Conservation (phyloP, 2,797 vertebrate genomes). For the Cyprinella venusta region DNA sequence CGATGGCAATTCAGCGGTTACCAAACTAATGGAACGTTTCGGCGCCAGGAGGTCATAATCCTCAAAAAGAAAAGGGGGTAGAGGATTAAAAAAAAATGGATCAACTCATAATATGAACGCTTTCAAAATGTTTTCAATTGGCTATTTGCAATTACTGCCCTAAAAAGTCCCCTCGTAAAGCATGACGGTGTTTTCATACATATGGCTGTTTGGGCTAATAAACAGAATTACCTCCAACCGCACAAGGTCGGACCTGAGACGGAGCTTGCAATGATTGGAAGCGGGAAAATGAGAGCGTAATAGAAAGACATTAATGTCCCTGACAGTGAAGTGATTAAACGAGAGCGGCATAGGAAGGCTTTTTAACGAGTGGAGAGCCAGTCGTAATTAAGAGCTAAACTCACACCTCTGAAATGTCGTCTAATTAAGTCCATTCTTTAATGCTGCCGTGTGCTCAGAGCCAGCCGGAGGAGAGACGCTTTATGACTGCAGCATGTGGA, state of each 20-base stretch:
- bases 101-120: constrained; percentile 36
- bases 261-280: constrained; percentile 44
- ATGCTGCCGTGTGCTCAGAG: constrained; percentile 48
- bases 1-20: constrained; percentile 28
- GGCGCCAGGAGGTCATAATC: constrained; percentile 38
- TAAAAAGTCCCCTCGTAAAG: constrained; percentile 47
- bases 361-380: constrained; percentile 61
- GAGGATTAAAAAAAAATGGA: constrained; percentile 10
- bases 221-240: constrained; percentile 42
- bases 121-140: constrained; percentile 42
- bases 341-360: constrained; percentile 53
- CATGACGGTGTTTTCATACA: constrained; percentile 38
- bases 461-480: constrained; percentile 36
- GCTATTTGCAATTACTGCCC: constrained; percentile 44
- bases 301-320: constrained; percentile 53
- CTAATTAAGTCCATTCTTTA: constrained; percentile 65
- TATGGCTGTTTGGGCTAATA: constrained; percentile 52
- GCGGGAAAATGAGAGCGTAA: constrained; percentile 41
- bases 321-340: constrained; percentile 64
- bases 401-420: constrained; percentile 59
- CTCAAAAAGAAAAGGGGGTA: constrained; percentile 7
- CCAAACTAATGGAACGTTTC: constrained; percentile 45
- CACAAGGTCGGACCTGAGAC: constrained; percentile 51
- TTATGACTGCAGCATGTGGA: constrained; percentile 49
- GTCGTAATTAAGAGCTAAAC: constrained; percentile 63